Percentiles rank a stretch among this genome's conserved stretches.
phyloP scores from a whole-genome alignment of 2,888 invertebrate genomes.

The Actias luna region DNA sequence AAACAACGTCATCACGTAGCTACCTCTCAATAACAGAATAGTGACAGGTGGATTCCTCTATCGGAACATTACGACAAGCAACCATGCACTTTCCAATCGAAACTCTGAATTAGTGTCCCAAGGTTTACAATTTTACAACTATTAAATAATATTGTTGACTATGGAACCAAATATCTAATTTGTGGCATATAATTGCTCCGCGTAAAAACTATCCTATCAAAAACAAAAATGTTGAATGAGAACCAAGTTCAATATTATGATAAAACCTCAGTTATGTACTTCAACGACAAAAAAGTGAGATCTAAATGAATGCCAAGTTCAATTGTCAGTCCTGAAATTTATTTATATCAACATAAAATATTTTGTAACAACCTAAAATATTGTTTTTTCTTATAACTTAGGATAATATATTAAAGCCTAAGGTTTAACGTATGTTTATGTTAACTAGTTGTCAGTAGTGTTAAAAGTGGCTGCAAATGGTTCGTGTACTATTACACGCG shows the following conservation, averaged over 20 bases:
- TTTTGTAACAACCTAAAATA: not conserved
- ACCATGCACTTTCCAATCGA: not conserved
- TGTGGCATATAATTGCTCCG: not conserved
- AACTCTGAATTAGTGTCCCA: not conserved
- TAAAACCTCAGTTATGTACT: too few relatives aligned
- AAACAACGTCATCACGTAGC: slow-evolving; percentile 35
- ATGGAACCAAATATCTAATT: not conserved
- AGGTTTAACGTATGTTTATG: not conserved
- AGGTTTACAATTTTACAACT: not conserved
- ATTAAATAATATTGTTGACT: not conserved
- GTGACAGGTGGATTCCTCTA: slow-evolving; percentile 33
- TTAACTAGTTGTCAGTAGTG: too few relatives aligned
- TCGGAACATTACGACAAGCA: not conserved
- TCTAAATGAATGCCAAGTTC: too few relatives aligned
- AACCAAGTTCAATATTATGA: too few relatives aligned
- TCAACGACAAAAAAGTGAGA: too few relatives aligned
- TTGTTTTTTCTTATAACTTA: not conserved
- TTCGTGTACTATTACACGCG: too few relatives aligned
- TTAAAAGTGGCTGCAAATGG: too few relatives aligned
- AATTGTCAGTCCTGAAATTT: not conserved
- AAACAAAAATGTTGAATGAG: too few relatives aligned
- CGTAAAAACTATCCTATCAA: not conserved
- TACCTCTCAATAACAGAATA: slow-evolving; percentile 29
- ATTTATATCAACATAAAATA: not conserved
- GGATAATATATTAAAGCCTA: not conserved